A percentile compares a stretch with the other conserved stretches of the same genome.
These are phyloP conservation scores for Flexamia atlantica DNA, from an alignment of 2,888 invertebrate species.

Conservation along the genomic window DNA sequence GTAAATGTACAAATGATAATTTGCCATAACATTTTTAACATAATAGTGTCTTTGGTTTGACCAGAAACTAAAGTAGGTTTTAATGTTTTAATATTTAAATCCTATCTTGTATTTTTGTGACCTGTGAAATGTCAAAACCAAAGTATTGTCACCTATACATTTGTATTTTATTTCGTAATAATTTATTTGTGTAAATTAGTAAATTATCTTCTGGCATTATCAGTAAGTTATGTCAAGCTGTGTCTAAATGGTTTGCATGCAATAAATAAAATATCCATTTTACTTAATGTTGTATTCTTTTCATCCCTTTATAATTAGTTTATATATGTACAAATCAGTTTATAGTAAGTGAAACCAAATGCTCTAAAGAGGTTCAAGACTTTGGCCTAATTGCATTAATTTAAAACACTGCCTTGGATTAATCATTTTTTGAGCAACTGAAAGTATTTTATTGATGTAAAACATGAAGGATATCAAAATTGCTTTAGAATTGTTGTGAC, in stretches of 20 bases:
- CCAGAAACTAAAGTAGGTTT: neutral
- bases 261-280: constrained; percentile 40
- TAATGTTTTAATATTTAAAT: constrained; percentile 17
- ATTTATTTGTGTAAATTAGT: constrained; percentile 43
- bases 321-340: too few species aligned
- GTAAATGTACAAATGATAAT: neutral
- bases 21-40: constrained; percentile 2
- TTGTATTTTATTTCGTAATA: constrained; percentile 41
- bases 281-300: neutral
- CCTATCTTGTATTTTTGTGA: neutral
- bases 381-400: too few species aligned
- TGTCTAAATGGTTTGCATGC: constrained; percentile 56
- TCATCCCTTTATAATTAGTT: too few species aligned
- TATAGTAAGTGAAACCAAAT: too few species aligned
- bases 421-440: too few species aligned
- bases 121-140: constrained; percentile 29
- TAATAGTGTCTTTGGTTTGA: neutral
- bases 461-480: too few species aligned
- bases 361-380: too few species aligned
- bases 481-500: too few species aligned
- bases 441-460: too few species aligned
- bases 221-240: constrained; percentile 16
- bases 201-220: constrained; percentile 10
- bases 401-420: too few species aligned
- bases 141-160: constrained; percentile 1